Evolutionary conservation across 23 tunicate species (phyloP).

Genomic region (Trididemnum miniatum): DNA sequence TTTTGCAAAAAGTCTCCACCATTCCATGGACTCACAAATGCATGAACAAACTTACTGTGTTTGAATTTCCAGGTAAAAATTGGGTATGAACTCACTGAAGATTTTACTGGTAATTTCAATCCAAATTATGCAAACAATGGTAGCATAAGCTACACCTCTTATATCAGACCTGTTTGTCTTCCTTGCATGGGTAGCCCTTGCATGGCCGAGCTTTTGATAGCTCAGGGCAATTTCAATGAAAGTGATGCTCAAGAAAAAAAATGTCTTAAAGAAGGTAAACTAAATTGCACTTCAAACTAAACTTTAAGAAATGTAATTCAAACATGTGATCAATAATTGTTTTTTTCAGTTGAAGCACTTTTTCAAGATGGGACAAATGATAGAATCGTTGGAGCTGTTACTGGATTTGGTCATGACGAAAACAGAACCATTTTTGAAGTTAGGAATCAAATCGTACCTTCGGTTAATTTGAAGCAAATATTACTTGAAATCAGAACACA

Average conservation of each 20-base stretch:
- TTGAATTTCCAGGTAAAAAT: background rate
- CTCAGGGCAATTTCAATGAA: conserved; percentile 18
- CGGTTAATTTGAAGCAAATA: background rate
- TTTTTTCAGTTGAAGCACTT: background rate
- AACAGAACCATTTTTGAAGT: background rate
- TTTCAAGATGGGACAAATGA: background rate
- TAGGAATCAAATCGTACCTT: background rate
- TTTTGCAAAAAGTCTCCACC: too few relatives aligned
- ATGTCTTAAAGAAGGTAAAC: conserved; percentile 52
- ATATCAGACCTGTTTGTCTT: conserved; percentile 54
- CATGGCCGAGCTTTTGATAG: conserved; percentile 13
- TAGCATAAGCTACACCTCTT: conserved; percentile 20
- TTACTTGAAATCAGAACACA: background rate
- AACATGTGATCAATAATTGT: too few relatives aligned
- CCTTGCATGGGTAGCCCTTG: conserved; percentile 47
- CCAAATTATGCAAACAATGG: background rate
- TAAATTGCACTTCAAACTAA: too few relatives aligned
- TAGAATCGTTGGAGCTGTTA: conserved; percentile 18
- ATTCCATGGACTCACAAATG: too few relatives aligned
- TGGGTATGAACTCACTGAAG: background rate
- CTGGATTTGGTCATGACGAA: conserved; percentile 44
- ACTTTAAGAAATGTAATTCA: too few relatives aligned
- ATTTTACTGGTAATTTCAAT: too few relatives aligned
- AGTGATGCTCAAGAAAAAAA: conserved; percentile 32
- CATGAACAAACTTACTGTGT: too few relatives aligned